Percentiles rank a stretch among this genome's conserved stretches.
Conservation (phyloP, 2,888 invertebrate species). For the Pogonocherus hispidulus region DNA sequence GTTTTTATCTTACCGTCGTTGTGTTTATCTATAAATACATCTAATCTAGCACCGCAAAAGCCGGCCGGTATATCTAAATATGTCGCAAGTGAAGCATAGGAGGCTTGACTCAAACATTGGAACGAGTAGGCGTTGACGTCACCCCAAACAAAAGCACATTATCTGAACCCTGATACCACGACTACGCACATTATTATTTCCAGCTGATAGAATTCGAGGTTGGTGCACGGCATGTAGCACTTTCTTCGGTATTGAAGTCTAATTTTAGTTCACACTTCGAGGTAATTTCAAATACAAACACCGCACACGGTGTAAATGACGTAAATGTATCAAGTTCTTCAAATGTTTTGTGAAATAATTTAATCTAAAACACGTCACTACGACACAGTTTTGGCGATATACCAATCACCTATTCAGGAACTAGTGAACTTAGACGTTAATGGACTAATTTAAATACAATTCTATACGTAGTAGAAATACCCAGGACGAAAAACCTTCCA, state of each 20-base stretch:
- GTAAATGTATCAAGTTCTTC: neutral
- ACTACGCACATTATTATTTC: slow-evolving; percentile 36
- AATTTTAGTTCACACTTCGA: slow-evolving; percentile 16
- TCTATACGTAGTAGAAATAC: too few relatives aligned
- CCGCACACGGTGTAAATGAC: slow-evolving; percentile 9
- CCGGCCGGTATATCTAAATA: slow-evolving; percentile 36
- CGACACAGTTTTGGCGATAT: too few relatives aligned
- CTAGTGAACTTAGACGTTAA: too few relatives aligned
- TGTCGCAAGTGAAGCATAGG: slow-evolving; percentile 27
- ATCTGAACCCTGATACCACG: slow-evolving; percentile 32
- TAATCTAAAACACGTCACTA: too few relatives aligned
- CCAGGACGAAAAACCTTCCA: too few relatives aligned
- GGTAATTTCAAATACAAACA: slow-evolving; percentile 5
- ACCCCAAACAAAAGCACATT: slow-evolving; percentile 33
- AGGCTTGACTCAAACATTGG: slow-evolving; percentile 20
- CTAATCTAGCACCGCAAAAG: slow-evolving; percentile 23
- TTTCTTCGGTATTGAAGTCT: neutral
- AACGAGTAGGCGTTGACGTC: slow-evolving; percentile 30
- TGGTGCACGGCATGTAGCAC: neutral
- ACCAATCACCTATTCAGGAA: too few relatives aligned
- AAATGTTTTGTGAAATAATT: too few relatives aligned
- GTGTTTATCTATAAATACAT: slow-evolving; percentile 25
- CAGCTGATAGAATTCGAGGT: slow-evolving; percentile 33
- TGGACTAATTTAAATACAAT: too few relatives aligned
- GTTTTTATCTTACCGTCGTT: slow-evolving; percentile 13